Percentiles rank a stretch among this genome's conserved stretches.
Evolutionary conservation across 2,888 invertebrate species (phyloP).

Genomic region (Blastobasis adustella): DNA sequence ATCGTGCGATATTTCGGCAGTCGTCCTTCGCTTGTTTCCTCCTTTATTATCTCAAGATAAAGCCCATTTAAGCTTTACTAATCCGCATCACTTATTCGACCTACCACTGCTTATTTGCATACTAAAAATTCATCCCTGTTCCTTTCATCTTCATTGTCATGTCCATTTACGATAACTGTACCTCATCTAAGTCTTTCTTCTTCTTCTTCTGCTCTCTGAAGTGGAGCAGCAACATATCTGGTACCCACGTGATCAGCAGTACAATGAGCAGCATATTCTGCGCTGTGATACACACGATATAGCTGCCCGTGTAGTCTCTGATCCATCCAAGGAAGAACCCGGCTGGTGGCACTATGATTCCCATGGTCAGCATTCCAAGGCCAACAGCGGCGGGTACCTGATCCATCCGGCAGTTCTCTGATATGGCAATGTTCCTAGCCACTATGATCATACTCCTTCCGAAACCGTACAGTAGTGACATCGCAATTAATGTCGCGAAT

Average conservation of each 20-base stretch:
- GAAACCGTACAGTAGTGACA: constrained; percentile 79
- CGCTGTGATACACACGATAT: constrained; percentile 76
- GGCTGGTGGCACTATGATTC: constrained; percentile 77
- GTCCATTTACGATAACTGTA: constrained; percentile 24
- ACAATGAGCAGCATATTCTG: constrained; percentile 73
- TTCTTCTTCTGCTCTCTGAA: constrained; percentile 42
- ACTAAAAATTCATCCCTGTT: too few species aligned
- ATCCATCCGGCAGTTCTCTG: constrained; percentile 74
- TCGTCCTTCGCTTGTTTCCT: too few species aligned
- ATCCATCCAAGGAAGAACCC: constrained; percentile 80
- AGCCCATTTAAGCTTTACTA: too few species aligned
- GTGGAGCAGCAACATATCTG: constrained; percentile 67
- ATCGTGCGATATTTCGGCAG: too few species aligned
- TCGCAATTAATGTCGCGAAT: constrained; percentile 61
- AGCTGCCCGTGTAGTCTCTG: constrained; percentile 78
- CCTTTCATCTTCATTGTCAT: background rate
- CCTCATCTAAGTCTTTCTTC: constrained; percentile 28
- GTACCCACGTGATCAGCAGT: constrained; percentile 74
- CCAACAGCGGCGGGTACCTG: constrained; percentile 82
- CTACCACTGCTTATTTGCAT: too few species aligned
- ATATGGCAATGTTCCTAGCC: constrained; percentile 80
- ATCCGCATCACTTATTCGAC: too few species aligned
- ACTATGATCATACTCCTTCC: constrained; percentile 83
- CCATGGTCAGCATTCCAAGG: constrained; percentile 82
- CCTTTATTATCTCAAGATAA: too few species aligned